Base-by-base conservation (phyloP, 2,113 vertebrate species). In the Saccopteryx leptura region DNA sequence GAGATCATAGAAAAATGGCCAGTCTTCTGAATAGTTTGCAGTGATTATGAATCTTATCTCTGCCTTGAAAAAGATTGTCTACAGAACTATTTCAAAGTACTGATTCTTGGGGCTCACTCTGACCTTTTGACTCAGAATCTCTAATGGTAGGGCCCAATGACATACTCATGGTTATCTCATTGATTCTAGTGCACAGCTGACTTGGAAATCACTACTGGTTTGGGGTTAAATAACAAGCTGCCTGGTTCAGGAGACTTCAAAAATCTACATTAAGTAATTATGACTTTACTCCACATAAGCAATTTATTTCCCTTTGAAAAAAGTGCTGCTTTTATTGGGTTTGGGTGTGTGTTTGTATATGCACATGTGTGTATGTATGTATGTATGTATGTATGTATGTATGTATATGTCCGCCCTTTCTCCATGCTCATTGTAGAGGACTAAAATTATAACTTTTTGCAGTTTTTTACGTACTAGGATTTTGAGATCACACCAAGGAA, bases 321-420 rank as follows among this genome's bases (percentile, higher is more conserved):
- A 74, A 74, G 1, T 3, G 1, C 5, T 39, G 1, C 11, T 15
- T 76, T 56, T 65, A 24, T 76, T 90, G 39, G 5, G 52, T 68
- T 80, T 21, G 4, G 15, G 28, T 61, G 7, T 61, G 17, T 61
- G 60, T 61, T 61, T 61, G 60, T 61, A 21, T 61, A n/a, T 74
- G 28, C 56, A 5, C 39, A 5, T 91, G n/a, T 63, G 24, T 74
- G 68, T 9, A 24, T 13, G 1, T 63, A 18, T 23, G 11, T 39
- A 5, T 10, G 11, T 31, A 17, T 18, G 12, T 0, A 0, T 14
- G 1, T 63, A 18, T 23, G 11, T 39, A 5, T 10, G 11, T 31
- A 17, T 18, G 12, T 0, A 0, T 14, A 4, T 21, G 2, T 9
- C 15, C 21, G 15, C 33, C 12, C n/a, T 24, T 82, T 46, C 13